phyloP scores from a whole-genome alignment of 2,888 invertebrate species.

The Zootermopsis nevadensis region DNA sequence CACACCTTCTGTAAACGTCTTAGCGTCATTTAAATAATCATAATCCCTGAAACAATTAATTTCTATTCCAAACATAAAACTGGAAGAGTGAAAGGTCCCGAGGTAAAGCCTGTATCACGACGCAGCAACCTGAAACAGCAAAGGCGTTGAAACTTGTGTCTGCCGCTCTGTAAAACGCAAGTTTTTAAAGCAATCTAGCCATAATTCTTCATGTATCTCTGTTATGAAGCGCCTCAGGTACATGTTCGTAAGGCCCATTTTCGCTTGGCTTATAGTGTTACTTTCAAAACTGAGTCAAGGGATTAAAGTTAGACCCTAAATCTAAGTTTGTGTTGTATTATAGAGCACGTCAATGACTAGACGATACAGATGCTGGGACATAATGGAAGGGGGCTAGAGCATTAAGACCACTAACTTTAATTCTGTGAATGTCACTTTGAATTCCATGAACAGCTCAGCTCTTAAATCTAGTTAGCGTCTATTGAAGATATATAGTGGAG shows the following conservation, averaged over 20 bases:
- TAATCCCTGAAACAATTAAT: no score
- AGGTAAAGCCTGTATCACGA: not conserved
- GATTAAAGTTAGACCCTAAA: not conserved
- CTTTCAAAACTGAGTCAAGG: not conserved
- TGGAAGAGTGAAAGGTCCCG: not conserved
- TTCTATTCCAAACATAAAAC: not conserved
- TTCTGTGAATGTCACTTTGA: not conserved
- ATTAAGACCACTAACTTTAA: not conserved
- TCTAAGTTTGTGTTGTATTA: not conserved
- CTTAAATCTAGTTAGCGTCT: not conserved
- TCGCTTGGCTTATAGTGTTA: not conserved
- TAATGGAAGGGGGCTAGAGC: not conserved
- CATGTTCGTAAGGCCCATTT: not conserved
- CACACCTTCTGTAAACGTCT: no score
- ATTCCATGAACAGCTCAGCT: not conserved
- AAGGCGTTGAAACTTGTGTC: not conserved
- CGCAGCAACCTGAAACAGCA: not conserved
- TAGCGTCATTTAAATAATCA: no score
- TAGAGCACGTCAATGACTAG: not conserved
- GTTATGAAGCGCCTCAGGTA: conserved; percentile 12
- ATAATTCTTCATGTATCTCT: conserved; percentile 21
- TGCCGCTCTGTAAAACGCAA: not conserved
- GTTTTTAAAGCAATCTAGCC: conserved; percentile 7
- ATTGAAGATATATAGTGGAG: not conserved
- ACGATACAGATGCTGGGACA: not conserved